Conservation (phyloP, 2,888 invertebrate genomes). For the Helicoverpa assulta region DNA sequence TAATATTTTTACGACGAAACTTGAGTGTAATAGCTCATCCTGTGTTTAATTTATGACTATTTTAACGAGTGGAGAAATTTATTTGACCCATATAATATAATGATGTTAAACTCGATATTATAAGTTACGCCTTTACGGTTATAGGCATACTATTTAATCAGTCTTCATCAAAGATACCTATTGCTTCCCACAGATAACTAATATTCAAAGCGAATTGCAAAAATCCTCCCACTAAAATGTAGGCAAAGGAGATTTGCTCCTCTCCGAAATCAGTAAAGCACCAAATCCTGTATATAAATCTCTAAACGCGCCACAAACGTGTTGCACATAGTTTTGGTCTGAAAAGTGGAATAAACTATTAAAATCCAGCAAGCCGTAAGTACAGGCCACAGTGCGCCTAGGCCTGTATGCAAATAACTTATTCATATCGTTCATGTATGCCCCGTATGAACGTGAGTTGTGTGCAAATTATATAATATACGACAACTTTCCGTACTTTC, state of each 20-base stretch:
- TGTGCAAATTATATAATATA: slow-evolving; percentile 72
- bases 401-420: slow-evolving; percentile 75
- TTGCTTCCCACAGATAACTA: too few species aligned
- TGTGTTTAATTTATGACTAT: slow-evolving; percentile 54
- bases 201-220: not conserved
- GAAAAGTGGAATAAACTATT: slow-evolving; percentile 73
- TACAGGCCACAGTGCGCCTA: slow-evolving; percentile 63
- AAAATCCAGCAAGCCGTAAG: slow-evolving; percentile 67
- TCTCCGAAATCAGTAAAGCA: slow-evolving; percentile 5
- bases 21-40: slow-evolving; percentile 54
- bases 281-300: slow-evolving; percentile 35
- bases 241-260: not conserved
- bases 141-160: not conserved
- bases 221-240: not conserved
- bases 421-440: slow-evolving; percentile 75
- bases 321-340: slow-evolving; percentile 51
- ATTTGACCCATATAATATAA: slow-evolving; percentile 32
- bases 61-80: slow-evolving; percentile 45
- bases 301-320: slow-evolving; percentile 45
- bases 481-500: slow-evolving; percentile 67
- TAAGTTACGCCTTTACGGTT: not conserved
- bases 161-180: too few species aligned
- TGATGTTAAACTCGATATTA: slow-evolving; percentile 4
- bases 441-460: slow-evolving; percentile 72
- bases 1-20: slow-evolving; percentile 62